Percentiles rank a stretch among this genome's conserved stretches.
Conservation (phyloP, 1,140 invertebrate genomes). For the Pseudoatta argentina region DNA sequence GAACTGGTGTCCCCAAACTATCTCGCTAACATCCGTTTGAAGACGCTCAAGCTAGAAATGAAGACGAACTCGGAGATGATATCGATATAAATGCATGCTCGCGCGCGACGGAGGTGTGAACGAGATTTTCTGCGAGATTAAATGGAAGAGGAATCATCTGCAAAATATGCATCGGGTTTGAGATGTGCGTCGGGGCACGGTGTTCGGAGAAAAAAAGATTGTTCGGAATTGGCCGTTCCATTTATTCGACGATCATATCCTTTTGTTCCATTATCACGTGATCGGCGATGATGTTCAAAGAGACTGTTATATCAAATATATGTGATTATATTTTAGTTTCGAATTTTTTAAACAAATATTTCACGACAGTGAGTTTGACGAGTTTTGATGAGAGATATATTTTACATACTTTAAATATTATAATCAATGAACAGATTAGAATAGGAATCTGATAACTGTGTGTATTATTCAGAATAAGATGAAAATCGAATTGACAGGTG, state of each 20-base stretch:
- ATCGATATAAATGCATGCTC: not conserved
- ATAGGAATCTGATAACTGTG: not conserved
- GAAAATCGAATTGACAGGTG: not conserved
- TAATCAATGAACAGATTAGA: not conserved
- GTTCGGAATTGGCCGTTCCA: conserved; percentile 30
- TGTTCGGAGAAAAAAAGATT: not conserved
- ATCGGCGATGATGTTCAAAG: not conserved
- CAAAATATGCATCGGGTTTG: conserved; percentile 51
- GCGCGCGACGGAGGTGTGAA: not conserved
- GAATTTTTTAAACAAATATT: conserved; percentile 21
- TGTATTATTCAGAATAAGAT: not conserved
- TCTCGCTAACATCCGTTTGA: conserved; percentile 36
- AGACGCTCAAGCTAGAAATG: not conserved
- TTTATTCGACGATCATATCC: conserved; percentile 42
- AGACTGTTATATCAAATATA: conserved; percentile 11
- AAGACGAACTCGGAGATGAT: not conserved
- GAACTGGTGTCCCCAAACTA: conserved; percentile 39
- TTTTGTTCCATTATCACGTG: not conserved
- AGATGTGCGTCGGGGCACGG: not conserved
- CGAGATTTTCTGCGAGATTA: conserved; percentile 65
- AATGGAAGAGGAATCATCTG: conserved; percentile 45
- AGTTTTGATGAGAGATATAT: not conserved
- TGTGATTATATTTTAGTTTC: not conserved
- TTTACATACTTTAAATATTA: conserved; percentile 37
- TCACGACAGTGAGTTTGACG: not conserved